These are phyloP conservation scores for Danaus melanippus DNA, from an alignment of 1,140 invertebrate species.

Conservation along the genomic window DNA sequence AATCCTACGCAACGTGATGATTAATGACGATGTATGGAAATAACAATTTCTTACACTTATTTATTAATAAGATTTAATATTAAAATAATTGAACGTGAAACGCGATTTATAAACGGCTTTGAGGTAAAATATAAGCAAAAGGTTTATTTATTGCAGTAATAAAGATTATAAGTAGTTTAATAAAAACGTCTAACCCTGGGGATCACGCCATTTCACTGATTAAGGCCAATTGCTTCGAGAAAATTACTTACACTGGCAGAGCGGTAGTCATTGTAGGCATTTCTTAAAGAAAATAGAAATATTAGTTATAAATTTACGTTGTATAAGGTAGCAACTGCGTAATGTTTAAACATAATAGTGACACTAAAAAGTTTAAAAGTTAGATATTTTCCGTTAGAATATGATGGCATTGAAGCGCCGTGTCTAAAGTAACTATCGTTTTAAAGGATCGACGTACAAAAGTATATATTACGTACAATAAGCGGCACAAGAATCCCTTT, in stretches of 20 bases:
- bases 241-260: too few species aligned
- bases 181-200: constrained; percentile 31
- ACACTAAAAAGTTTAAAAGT: too few species aligned
- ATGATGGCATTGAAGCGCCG: constrained; percentile 3
- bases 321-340: too few species aligned
- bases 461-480: constrained; percentile 1
- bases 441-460: constrained; percentile 5
- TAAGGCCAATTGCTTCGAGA: constrained; percentile 46
- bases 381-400: too few species aligned
- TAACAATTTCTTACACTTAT: constrained; percentile 1
- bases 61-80: neutral
- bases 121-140: constrained; percentile 6
- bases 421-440: constrained; percentile 8
- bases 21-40: too few species aligned
- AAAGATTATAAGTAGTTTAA: constrained; percentile 42
- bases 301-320: too few species aligned
- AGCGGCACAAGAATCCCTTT: constrained; percentile 11
- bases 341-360: too few species aligned
- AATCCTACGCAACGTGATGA: too few species aligned
- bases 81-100: constrained; percentile 2
- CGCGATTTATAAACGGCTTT: constrained; percentile 4
- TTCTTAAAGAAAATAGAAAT: too few species aligned
- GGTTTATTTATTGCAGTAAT: constrained; percentile 27
- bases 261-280: too few species aligned
- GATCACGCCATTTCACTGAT: constrained; percentile 55